Percentiles rank a stretch among this genome's conserved stretches.
phyloP scores from a whole-genome alignment of 2,797 vertebrate genomes.

The Adrianichthys oophorus region DNA sequence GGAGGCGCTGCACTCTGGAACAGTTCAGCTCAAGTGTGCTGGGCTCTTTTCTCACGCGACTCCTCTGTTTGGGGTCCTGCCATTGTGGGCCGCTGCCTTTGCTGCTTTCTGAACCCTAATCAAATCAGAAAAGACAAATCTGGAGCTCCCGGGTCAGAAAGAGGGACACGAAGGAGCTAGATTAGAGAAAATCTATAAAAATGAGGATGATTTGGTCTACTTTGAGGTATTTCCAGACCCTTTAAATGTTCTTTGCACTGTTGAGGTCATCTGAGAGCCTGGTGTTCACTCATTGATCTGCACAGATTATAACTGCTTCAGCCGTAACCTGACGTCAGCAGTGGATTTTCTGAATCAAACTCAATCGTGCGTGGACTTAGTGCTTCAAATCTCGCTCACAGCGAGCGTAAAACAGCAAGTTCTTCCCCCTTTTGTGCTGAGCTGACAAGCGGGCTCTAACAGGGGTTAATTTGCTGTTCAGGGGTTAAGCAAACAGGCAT shows the following conservation, averaged over 20 bases:
- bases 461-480: constrained; percentile 75
- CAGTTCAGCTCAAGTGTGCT: constrained; percentile 42
- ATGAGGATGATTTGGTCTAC: too few relatives aligned
- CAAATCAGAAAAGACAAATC: not conserved
- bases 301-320: too few relatives aligned
- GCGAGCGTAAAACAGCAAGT: constrained; percentile 50
- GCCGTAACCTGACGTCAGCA: too few relatives aligned
- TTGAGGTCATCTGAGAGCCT: too few relatives aligned
- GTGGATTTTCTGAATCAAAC: too few relatives aligned
- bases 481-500: constrained; percentile 76
- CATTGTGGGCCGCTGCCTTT: constrained; percentile 8
- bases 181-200: too few relatives aligned
- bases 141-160: constrained; percentile 6
- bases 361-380: too few relatives aligned
- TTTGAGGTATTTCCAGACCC: too few relatives aligned
- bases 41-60: constrained; percentile 68
- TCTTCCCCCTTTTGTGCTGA: constrained; percentile 54
- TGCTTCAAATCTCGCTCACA: constrained; percentile 1
- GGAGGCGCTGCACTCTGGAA: constrained; percentile 27
- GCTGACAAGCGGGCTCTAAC: constrained; percentile 67
- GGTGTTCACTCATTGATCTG: too few relatives aligned
- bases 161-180: not conserved
- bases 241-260: too few relatives aligned
- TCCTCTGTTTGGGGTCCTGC: constrained; percentile 19
- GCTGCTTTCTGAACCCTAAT: constrained; percentile 6